Percentiles rank a stretch among this genome's conserved stretches.
Evolutionary conservation across 2,888 invertebrate genomes (phyloP).

Genomic region (Chloroclysta siterata): DNA sequence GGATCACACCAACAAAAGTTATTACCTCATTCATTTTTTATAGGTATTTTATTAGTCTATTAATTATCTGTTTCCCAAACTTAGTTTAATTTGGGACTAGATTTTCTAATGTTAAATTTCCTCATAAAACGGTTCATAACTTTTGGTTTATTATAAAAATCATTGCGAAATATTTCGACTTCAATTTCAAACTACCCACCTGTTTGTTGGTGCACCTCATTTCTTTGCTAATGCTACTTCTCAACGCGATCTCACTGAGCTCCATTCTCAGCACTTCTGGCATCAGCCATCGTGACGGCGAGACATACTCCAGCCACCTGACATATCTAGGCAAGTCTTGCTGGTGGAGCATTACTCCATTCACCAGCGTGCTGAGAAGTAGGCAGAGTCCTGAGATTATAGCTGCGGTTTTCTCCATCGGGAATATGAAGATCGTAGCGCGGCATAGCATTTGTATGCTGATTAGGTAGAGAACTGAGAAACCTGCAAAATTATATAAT

Average conservation of each 20-base stretch:
- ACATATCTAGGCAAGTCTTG: constrained; percentile 45
- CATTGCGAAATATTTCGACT: no score
- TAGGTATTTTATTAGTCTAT: no score
- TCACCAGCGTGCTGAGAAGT: constrained; percentile 86
- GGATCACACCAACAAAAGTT: no score
- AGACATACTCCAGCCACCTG: constrained; percentile 87
- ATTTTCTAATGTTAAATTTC: no score
- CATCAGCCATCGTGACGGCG: constrained; percentile 90
- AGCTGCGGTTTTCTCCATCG: constrained; percentile 87
- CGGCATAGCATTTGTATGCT: constrained; percentile 88
- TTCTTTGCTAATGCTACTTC: constrained; percentile 77
- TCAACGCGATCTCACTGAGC: constrained; percentile 86
- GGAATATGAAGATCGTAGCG: constrained; percentile 87
- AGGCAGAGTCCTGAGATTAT: constrained; percentile 86
- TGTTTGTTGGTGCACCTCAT: constrained; percentile 52
- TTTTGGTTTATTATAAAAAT: neutral
- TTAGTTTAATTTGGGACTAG: no score
- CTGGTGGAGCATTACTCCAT: constrained; percentile 89
- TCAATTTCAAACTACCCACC: constrained; percentile 6
- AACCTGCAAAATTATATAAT: constrained; percentile 84
- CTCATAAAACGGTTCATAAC: no score
- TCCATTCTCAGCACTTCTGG: constrained; percentile 88
- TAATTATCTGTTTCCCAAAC: no score
- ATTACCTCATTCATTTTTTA: no score
- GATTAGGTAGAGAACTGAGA: constrained; percentile 89